Base-by-base conservation (phyloP, 2,113 vertebrate genomes). In the Bufo gargarizans region DNA sequence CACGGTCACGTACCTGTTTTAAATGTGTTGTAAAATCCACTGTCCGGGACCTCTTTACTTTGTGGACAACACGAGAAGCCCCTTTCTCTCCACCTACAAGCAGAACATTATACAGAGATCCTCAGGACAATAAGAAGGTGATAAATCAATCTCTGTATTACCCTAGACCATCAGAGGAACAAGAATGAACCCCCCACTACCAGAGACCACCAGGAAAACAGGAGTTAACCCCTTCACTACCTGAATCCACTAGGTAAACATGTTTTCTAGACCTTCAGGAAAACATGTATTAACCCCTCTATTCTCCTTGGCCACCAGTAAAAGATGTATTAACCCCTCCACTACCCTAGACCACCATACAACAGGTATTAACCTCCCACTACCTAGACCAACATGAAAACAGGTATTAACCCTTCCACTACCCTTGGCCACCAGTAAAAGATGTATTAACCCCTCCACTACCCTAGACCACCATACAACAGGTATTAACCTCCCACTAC, bases 21-120 rank as follows among this genome's bases (percentile, higher is more conserved):
- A 92, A 96, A 97, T 90, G 95, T 96, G 95, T 96, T 97, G 93
- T 97, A 97, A 0, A 91, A 92, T 69, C 95, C 94, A 0, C 91
- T 96, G 71, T 96, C 94, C 0, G 93, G 86, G 83, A 86, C 1
- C 7, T 43, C 89, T 12, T 92, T 93, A 86, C 90, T 93, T 4
- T 93, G 92, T 0, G 91, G 91, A 91, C 94, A 95, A 92, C 95
- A 95, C 17, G 92, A 91, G 9, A 95, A 91, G 2, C 93, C 95
- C 88, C 92, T 87, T 90, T 97, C 96, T 92, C 96, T 91, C 96
- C 96, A 97, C 96, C 97, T 97, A 91, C 47, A 72, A 59, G 4
- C 33, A 2, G 45, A 3, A 17, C 8, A 13, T 16, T 45, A 47
- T 5, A 72, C 61, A 82, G 49, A 59, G 13, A 53, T 10, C 69